Evolutionary conservation across 1,140 invertebrate species (phyloP), one percentile per base, ranked within the genome.

Genomic region (Rhyacophila brunnea): DNA sequence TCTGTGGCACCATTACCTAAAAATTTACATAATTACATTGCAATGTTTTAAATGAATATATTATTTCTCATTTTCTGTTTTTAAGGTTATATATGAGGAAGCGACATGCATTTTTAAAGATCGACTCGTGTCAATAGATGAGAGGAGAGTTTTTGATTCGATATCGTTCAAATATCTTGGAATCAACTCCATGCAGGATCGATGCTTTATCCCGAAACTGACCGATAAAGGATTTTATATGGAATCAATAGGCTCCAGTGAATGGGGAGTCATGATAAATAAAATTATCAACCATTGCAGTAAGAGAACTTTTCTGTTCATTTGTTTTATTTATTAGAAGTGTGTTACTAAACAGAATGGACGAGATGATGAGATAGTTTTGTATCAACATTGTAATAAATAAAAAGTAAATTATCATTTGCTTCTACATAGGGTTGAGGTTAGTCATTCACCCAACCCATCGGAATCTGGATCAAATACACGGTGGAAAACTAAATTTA

Each of bases 101-200:
- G 86, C 87, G 4, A 72, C 81, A 18, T 74, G 87, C 61, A 81
- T 93, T 64, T 96, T 96, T 72, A 79, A 81, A 58, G 91, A 95
- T 68, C 83, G 87, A 67, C 76, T 96, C 17, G 82, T 87, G 1
- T 82, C 80, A 28, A 73, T 80, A 18, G 83, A 90, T 15, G 85
- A 93, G 61, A 81, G 81, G 42, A 70, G 74, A 2, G 81, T 83
- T 68, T 92, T 92, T 71, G 84, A 88, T 64, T 69, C 75, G 5
- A 83, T 93, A 58, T 61, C 56, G 2, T 53, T 66, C 50, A 66
- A 64, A 55, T 62, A 68, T 70, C 52, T 76, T 5, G 70, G 72
- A 43, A 43, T 56, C 7, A 51, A 60, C 13, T 58, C 68, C 1
- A 63, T 34, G 2, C 65, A 73, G 6, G 58, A 48, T 2, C 45